Conservation (phyloP, 2,888 invertebrate species). For the Ochropleura plecta region DNA sequence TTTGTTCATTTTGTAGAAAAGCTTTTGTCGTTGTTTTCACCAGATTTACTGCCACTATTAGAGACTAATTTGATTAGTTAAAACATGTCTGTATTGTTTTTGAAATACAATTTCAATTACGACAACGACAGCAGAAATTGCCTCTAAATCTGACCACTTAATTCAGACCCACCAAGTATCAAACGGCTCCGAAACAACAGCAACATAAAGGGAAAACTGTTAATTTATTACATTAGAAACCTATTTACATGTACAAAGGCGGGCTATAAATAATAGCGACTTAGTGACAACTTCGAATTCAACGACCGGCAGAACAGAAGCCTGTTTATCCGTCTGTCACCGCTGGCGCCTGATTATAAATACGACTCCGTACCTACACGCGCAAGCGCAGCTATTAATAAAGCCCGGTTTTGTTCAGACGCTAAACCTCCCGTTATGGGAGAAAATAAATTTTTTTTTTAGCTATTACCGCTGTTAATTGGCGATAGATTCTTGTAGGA, state of each 20-base stretch:
- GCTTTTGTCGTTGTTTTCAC: too few species aligned
- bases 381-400: conserved; percentile 43
- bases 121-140: conserved; percentile 4
- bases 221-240: conserved; percentile 57
- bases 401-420: conserved; percentile 50
- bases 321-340: conserved; percentile 67
- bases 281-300: conserved; percentile 62
- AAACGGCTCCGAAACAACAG: conserved; percentile 40
- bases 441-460: conserved; percentile 46
- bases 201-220: conserved; percentile 53
- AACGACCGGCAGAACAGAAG: conserved; percentile 64
- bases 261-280: conserved; percentile 55
- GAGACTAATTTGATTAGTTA: neutral
- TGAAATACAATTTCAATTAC: conserved; percentile 8
- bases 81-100: neutral
- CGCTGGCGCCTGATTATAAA: conserved; percentile 66
- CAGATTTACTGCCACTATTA: too few species aligned
- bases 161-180: conserved; percentile 35
- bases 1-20: neutral
- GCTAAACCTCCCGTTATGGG: conserved; percentile 45
- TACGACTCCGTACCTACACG: conserved; percentile 47
- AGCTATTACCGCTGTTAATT: conserved; percentile 48
- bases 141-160: conserved; percentile 18
- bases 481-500: conserved; percentile 34
- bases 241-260: conserved; percentile 53